These are phyloP conservation scores for Enteromius unitaeniatus DNA, from an alignment of 2,797 vertebrate genomes.

Conservation along the genomic window DNA sequence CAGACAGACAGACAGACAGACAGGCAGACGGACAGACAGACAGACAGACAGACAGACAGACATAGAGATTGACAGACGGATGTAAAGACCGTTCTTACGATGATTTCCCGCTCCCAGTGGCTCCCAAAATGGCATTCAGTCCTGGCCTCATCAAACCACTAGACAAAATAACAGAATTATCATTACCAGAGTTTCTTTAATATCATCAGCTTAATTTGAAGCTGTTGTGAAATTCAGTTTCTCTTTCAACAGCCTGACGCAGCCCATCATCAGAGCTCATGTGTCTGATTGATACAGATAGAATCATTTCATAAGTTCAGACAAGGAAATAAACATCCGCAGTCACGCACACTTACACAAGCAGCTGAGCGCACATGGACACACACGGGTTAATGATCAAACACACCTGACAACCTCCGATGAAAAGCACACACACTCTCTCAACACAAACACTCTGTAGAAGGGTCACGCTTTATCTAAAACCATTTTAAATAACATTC, in stretches of 20 bases:
- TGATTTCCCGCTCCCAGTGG: conserved; percentile 83
- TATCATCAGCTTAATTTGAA: background rate
- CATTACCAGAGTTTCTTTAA: background rate
- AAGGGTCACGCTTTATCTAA: background rate
- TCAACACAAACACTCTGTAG: background rate
- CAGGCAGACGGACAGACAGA: rapidly evolving
- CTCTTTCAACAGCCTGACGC: background rate
- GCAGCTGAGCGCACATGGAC: background rate
- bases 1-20: rapidly evolving
- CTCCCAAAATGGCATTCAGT: conserved; percentile 85
- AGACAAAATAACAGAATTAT: conserved; percentile 18
- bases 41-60: rapidly evolving
- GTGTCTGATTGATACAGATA: background rate
- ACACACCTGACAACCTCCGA: background rate
- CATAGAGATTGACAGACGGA: rapidly evolving
- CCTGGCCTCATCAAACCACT: conserved; percentile 85
- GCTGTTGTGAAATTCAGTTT: background rate
- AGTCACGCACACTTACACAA: conserved; percentile 19
- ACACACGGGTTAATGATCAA: conserved; percentile 14
- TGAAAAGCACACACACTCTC: background rate
- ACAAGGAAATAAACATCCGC: background rate
- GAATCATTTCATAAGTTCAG: background rate
- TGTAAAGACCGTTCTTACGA: conserved; percentile 75
- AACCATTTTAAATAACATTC: background rate
- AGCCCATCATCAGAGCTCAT: background rate